These are phyloP conservation scores for Pogonocherus hispidulus DNA, from an alignment of 2,888 invertebrate species.

Conservation along the genomic window DNA sequence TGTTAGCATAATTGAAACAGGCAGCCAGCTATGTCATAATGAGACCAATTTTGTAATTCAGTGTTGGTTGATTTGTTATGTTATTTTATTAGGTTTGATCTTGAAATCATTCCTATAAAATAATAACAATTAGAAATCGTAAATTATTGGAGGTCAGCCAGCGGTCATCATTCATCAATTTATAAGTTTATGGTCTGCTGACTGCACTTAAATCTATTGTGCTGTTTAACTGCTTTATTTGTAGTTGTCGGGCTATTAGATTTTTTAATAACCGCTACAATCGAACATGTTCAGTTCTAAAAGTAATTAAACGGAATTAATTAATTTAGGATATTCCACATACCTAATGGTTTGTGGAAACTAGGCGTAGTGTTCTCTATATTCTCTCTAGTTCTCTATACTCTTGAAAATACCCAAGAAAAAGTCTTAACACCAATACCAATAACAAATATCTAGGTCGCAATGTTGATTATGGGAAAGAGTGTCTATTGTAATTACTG, in stretches of 20 bases:
- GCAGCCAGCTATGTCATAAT: not conserved
- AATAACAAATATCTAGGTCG: too few species aligned
- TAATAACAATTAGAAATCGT: not conserved
- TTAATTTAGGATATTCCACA: not conserved
- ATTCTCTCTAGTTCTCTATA: too few species aligned
- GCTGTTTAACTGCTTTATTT: slow-evolving; percentile 2
- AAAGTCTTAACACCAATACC: too few species aligned
- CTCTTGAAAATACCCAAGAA: not conserved
- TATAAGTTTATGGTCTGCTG: not conserved
- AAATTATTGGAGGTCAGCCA: not conserved
- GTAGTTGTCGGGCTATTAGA: not conserved
- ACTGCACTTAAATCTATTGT: not conserved
- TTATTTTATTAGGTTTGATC: not conserved
- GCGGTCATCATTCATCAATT: slow-evolving; percentile 1
- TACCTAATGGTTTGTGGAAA: not conserved
- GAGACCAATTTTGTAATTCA: not conserved
- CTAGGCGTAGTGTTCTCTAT: not conserved
- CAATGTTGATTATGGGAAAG: too few species aligned
- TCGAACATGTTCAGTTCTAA: not conserved
- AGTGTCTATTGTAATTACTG: too few species aligned
- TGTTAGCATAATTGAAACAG: too few species aligned
- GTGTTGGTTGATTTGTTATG: not conserved
- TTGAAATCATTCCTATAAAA: too few species aligned
- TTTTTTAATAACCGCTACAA: not conserved
- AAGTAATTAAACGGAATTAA: not conserved